phyloP scores from a whole-genome alignment of 2,113 vertebrate genomes.

The Variabilichromis moorii region DNA sequence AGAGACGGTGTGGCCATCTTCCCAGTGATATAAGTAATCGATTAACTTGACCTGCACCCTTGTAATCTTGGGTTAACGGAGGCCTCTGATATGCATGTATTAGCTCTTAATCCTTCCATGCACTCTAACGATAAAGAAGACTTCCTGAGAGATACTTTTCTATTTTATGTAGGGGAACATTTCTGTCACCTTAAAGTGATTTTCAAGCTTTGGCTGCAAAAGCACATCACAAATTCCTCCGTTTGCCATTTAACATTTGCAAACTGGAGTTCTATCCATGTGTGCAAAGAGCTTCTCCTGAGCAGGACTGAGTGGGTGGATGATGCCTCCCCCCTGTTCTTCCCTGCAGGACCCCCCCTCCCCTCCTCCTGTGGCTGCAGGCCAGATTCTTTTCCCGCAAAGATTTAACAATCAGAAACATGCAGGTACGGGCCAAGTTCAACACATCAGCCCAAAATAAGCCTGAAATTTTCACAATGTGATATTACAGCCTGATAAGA shows the following conservation, averaged over 20 bases:
- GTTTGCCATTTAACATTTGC: not conserved
- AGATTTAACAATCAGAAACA: not conserved
- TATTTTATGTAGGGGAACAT: rapidly evolving
- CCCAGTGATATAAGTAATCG: not conserved
- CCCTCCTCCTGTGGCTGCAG: not conserved
- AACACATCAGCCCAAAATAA: not conserved
- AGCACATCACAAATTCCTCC: not conserved
- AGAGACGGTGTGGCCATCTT: not conserved
- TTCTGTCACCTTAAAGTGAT: not conserved
- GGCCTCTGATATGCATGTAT: not conserved
- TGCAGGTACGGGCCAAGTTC: slow-evolving; percentile 5
- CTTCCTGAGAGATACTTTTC: not conserved
- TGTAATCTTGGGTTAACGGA: not conserved
- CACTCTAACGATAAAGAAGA: not conserved
- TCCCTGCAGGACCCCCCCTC: not conserved
- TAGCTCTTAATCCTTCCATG: not conserved
- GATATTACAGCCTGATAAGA: not conserved
- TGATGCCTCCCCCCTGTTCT: not conserved
- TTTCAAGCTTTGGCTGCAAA: not conserved
- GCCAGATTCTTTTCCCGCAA: slow-evolving; percentile 5
- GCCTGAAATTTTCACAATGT: not conserved
- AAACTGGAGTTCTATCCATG: not conserved
- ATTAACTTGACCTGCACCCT: not conserved
- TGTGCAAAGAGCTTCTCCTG: not conserved
- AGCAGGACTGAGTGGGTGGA: not conserved